Percentiles rank a stretch among this genome's conserved stretches.
These are phyloP conservation scores for Malthinus flaveolus DNA, from an alignment of 2,888 invertebrate species.

Conservation along the genomic window DNA sequence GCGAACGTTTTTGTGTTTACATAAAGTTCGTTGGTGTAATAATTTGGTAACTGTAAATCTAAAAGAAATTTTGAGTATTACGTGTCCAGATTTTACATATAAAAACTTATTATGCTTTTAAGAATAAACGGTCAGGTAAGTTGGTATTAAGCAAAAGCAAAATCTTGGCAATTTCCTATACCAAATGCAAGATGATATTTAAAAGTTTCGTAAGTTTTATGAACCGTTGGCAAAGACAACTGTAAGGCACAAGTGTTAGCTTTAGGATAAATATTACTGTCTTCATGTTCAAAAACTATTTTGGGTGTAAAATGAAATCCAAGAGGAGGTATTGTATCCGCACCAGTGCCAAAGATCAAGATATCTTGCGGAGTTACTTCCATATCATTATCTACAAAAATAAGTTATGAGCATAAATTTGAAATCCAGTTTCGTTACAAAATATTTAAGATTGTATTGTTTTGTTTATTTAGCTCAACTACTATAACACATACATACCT, in stretches of 20 bases:
- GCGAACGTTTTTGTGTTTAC: too few species aligned
- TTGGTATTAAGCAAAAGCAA: not conserved
- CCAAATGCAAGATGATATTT: not conserved
- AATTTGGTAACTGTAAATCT: too few species aligned
- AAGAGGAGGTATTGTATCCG: slow-evolving; percentile 4
- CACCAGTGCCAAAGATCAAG: slow-evolving; percentile 1
- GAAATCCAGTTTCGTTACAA: not conserved
- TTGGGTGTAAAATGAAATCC: slow-evolving; percentile 1
- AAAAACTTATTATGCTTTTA: not conserved
- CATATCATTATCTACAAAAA: slow-evolving; percentile 4
- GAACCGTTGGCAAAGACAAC: slow-evolving; percentile 2
- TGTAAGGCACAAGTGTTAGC: slow-evolving; percentile 2
- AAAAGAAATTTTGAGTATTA: too few species aligned
- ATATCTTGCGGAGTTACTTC: not conserved
- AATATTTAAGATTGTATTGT: not conserved
- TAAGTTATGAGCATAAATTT: not conserved
- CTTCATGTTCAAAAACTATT: slow-evolving; percentile 1
- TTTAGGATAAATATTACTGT: not conserved
- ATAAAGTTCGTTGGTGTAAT: too few species aligned
- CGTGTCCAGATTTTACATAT: too few species aligned
- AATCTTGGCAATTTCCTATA: slow-evolving; percentile 4
- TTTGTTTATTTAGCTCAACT: not conserved
- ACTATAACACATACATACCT: slow-evolving; percentile 9
- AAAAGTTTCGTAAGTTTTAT: slow-evolving; percentile 5
- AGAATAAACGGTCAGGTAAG: not conserved